Evolutionary conservation across 2,113 vertebrate genomes (phyloP).

Genomic region (Plecotus auritus): DNA sequence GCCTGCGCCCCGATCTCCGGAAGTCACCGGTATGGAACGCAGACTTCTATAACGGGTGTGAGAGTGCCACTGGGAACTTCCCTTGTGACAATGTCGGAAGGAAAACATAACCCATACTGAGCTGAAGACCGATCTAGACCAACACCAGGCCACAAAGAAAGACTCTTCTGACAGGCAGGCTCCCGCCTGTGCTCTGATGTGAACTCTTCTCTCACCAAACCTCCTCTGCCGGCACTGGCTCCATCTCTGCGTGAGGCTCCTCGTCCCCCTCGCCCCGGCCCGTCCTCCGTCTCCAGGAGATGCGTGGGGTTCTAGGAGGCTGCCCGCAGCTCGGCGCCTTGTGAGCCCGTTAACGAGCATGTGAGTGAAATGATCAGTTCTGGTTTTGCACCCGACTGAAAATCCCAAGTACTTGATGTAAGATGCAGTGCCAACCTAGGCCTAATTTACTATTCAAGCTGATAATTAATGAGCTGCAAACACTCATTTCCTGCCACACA

Average conservation of each 20-base stretch:
- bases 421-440: constrained; percentile 41
- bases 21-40: not conserved
- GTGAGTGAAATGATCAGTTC: constrained; percentile 9
- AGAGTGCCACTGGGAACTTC: not conserved
- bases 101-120: not conserved
- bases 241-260: not conserved
- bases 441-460: constrained; percentile 54
- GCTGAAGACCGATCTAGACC: not conserved
- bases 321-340: not conserved
- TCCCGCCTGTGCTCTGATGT: not conserved
- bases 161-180: not conserved
- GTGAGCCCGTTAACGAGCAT: constrained; percentile 36
- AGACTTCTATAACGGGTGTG: not conserved
- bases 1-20: too few species aligned
- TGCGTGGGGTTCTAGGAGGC: not conserved
- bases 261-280: not conserved
- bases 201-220: not conserved
- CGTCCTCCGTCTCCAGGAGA: not conserved
- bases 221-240: too few species aligned
- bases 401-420: constrained; percentile 35
- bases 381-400: not conserved
- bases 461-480: constrained; percentile 70
- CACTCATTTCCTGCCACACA: constrained; percentile 29
- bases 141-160: not conserved
- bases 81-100: not conserved